Evolutionary conservation across 2,113 vertebrate genomes (phyloP).

Genomic region (Notothenia rossii): DNA sequence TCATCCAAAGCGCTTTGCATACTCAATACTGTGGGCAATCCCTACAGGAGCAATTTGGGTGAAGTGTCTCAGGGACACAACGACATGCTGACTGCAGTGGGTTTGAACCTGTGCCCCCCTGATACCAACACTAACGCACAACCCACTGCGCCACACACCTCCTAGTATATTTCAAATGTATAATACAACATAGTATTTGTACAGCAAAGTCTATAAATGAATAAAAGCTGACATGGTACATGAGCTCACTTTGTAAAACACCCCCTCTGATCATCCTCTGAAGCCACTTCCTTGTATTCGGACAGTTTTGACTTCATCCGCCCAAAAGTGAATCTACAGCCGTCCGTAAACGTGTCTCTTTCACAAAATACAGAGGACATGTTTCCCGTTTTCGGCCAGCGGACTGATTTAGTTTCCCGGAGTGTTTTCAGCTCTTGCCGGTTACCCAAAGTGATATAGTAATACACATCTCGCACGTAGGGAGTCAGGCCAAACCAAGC

Average conservation of each 20-base stretch:
- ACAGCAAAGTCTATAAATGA: not conserved
- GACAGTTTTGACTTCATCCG: not conserved
- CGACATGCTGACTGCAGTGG: too few relatives aligned
- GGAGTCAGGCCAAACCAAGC: constrained; percentile 86
- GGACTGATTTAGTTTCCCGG: constrained; percentile 48
- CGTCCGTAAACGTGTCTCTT: too few relatives aligned
- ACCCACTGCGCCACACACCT: too few relatives aligned
- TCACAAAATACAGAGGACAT: too few relatives aligned
- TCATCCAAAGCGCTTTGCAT: too few relatives aligned
- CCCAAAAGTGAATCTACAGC: not conserved
- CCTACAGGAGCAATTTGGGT: too few relatives aligned
- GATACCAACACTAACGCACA: too few relatives aligned
- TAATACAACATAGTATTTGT: not conserved
- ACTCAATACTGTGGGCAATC: too few relatives aligned
- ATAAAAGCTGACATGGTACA: not conserved
- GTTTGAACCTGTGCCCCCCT: too few relatives aligned
- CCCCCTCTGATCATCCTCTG: constrained; percentile 3
- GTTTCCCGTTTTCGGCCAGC: not conserved
- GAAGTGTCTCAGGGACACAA: too few relatives aligned
- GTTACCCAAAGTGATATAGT: constrained; percentile 99
- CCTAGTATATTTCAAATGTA: too few relatives aligned
- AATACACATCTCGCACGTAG: constrained; percentile 96
- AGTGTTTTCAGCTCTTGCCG: constrained; percentile 90
- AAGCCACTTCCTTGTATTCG: not conserved
- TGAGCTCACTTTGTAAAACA: constrained; percentile 1